Percentiles rank a stretch among this genome's conserved stretches.
phyloP scores from a whole-genome alignment of 2,888 invertebrate species.

The Camptogramma bilineatum region DNA sequence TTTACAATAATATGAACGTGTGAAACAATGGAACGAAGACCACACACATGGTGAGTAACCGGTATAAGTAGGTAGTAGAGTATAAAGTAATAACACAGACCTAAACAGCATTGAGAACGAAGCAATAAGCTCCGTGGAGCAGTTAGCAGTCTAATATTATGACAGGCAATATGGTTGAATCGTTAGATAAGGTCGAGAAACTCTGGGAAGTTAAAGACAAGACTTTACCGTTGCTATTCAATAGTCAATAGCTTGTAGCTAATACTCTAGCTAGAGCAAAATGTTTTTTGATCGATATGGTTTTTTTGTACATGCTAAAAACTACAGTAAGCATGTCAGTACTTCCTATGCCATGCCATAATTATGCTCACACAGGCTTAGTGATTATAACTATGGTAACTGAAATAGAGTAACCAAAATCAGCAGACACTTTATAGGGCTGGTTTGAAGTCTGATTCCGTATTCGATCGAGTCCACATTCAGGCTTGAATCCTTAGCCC shows the following conservation, averaged over 20 bases:
- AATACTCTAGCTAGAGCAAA: background rate
- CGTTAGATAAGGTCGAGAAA: background rate
- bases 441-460: too few species aligned
- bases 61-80: conserved; percentile 20
- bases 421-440: too few species aligned
- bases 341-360: too few species aligned
- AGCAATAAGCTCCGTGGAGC: background rate
- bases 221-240: background rate
- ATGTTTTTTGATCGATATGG: background rate
- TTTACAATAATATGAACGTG: conserved; percentile 46
- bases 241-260: background rate
- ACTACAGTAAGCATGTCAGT: background rate
- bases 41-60: conserved; percentile 51
- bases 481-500: too few species aligned
- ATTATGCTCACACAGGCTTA: too few species aligned
- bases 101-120: background rate
- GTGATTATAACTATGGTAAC: too few species aligned
- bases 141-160: conserved; percentile 1
- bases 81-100: conserved; percentile 10
- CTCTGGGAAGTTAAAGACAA: background rate
- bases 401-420: too few species aligned
- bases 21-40: conserved; percentile 53
- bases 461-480: too few species aligned
- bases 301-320: background rate
- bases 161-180: background rate